These are phyloP conservation scores for Drosophila pseudoananassae DNA, from an alignment of 1,140 invertebrate species.

Conservation along the genomic window DNA sequence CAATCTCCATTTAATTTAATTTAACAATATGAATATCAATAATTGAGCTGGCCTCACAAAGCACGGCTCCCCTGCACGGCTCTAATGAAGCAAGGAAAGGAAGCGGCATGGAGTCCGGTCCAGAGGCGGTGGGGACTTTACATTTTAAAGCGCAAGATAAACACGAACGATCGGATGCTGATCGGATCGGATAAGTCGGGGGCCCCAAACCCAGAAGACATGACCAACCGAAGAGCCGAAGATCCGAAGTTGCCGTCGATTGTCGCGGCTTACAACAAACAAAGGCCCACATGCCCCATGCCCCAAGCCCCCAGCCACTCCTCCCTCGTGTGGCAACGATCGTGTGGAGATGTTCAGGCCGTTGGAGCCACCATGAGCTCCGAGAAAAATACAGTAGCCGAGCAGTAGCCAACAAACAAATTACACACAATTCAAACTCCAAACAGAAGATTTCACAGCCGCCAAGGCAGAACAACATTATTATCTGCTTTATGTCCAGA, in stretches of 20 bases:
- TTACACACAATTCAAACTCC: slow-evolving; percentile 81
- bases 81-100: slow-evolving; percentile 32
- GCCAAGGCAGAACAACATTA: slow-evolving; percentile 68
- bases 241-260: slow-evolving; percentile 20
- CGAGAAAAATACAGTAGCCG: slow-evolving; percentile 74
- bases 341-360: slow-evolving; percentile 62
- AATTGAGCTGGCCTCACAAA: slow-evolving; percentile 29
- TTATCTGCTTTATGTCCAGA: slow-evolving; percentile 77
- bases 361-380: slow-evolving; percentile 1
- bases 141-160: slow-evolving; percentile 75
- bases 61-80: slow-evolving; percentile 16
- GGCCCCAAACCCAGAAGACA: slow-evolving; percentile 1
- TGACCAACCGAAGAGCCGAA: slow-evolving; percentile 1
- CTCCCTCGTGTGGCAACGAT: slow-evolving; percentile 11
- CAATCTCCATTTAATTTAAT: slow-evolving; percentile 44
- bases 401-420: slow-evolving; percentile 78
- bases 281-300: slow-evolving; percentile 16
- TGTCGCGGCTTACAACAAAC: slow-evolving; percentile 77
- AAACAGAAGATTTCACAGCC: slow-evolving; percentile 78
- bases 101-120: slow-evolving; percentile 15
- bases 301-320: background rate
- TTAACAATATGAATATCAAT: slow-evolving; percentile 48
- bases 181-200: slow-evolving; percentile 65
- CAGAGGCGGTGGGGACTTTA: slow-evolving; percentile 13
- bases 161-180: slow-evolving; percentile 61